Base-by-base conservation (phyloP, 2,113 vertebrate genomes). In the Ammodytes dubius region DNA sequence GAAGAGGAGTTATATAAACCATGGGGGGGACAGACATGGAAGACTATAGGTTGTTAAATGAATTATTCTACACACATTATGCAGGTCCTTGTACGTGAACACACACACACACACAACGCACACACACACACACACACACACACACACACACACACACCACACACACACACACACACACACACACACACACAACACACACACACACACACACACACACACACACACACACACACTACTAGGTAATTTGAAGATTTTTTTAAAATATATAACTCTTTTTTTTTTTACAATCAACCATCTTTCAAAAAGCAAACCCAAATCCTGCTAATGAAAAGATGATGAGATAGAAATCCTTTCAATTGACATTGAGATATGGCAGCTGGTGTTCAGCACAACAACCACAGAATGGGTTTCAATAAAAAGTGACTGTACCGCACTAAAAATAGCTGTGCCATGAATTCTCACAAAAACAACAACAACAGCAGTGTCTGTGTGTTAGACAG, bases 391-490 rank as follows among this genome's bases (percentile, higher is more conserved):
- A 37, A 9, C 39, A 8, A 64, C 3, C 56, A 15, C 74, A 64
- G 60, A 69, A 61, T 49, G 27, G 5, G 37, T 43, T 67, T 63
- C 58, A 71, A 19, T 43, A 49, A 27, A 27, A 67, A 69, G 45
- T 4, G 6, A 56, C 15, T 27, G 77, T 7, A 56, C 77, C 40
- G 13, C 15, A 27, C 83, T 82, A 81, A 79, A 86, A 83, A 88
- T 83, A 88, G 77, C 56, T 15, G 35, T 69, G 73, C 56, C 9
- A 69, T 77, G 49, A 84, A 79, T 87, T 69, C 54, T 64, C 40
- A 52, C 49, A 40, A 58, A 87, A 81, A 78, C 5, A 77, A 54
- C 66, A 46, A 37, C 53, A n/a, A 27, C 35, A 27, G 27, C 27
- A 27, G 13, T 47, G 12, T 39, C 50, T 15, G 17, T 47, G 45